Conservation (phyloP, 2,113 vertebrate species). For the Corvus cornix region DNA sequence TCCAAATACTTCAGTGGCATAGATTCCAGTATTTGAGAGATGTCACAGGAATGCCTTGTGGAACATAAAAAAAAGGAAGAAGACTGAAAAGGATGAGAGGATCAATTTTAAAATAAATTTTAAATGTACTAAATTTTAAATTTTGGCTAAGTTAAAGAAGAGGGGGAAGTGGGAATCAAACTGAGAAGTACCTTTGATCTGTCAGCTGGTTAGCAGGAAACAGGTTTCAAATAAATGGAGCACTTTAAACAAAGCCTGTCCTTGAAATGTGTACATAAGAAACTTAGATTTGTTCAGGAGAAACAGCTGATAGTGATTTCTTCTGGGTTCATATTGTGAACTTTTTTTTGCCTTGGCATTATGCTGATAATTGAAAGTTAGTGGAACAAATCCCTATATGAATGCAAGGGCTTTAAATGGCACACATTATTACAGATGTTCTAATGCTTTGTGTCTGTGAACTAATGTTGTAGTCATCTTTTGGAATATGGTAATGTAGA, state of each 20-base stretch:
- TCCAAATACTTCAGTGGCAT: not conserved
- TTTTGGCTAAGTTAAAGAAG: not conserved
- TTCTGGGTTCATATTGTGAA: not conserved
- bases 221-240: constrained; percentile 20
- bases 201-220: constrained; percentile 57
- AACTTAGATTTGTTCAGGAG: constrained; percentile 45
- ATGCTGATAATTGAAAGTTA: not conserved
- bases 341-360: not conserved
- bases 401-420: not conserved
- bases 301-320: constrained; percentile 58
- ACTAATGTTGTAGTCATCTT: not conserved
- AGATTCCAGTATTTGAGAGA: not conserved
- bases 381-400: not conserved
- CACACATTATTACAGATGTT: not conserved
- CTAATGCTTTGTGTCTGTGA: not conserved
- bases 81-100: not conserved
- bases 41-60: not conserved
- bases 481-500: not conserved
- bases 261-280: constrained; percentile 45
- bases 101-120: not conserved
- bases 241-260: constrained; percentile 52
- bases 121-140: not conserved
- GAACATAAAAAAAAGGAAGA: not conserved
- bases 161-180: not conserved
- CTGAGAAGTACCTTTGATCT: constrained; percentile 48